Percentiles rank a stretch among this genome's conserved stretches.
These are phyloP conservation scores for Coracias cyanogaster DNA, from an alignment of 2,797 vertebrate genomes.

Conservation along the genomic window DNA sequence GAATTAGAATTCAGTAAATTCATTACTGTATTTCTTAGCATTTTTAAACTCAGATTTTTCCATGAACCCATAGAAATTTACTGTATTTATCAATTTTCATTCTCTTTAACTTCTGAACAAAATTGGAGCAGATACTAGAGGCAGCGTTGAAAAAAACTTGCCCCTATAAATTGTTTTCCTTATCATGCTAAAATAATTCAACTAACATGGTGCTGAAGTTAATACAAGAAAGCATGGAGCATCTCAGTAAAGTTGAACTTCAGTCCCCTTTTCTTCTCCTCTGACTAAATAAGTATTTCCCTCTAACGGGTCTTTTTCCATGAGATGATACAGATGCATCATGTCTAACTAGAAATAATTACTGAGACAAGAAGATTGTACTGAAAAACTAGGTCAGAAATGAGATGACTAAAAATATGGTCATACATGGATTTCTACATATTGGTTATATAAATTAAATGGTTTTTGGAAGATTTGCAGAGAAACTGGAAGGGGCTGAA, in stretches of 20 bases:
- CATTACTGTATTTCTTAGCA: not conserved
- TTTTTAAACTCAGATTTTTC: not conserved
- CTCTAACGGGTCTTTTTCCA: not conserved
- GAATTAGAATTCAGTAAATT: not conserved
- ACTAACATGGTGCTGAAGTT: not conserved
- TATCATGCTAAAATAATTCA: not conserved
- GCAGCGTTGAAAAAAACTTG: not conserved
- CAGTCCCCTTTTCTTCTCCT: not conserved
- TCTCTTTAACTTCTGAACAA: not conserved
- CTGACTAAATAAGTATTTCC: not conserved
- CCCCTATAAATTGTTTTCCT: not conserved
- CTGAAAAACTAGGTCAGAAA: conserved; percentile 6
- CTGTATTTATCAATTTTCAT: not conserved
- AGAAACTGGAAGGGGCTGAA: not conserved
- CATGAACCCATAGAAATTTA: not conserved
- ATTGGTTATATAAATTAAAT: not conserved
- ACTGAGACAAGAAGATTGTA: conserved; percentile 24
- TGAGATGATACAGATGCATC: conserved; percentile 7
- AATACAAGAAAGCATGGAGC: not conserved
- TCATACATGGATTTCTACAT: not conserved
- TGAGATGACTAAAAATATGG: conserved; percentile 22
- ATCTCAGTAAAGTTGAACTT: not conserved
- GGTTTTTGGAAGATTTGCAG: not conserved
- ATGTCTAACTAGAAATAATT: conserved; percentile 19
- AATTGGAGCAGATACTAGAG: not conserved